These are phyloP conservation scores for Polietes domitor DNA, from an alignment of 2,888 invertebrate genomes.

Conservation along the genomic window DNA sequence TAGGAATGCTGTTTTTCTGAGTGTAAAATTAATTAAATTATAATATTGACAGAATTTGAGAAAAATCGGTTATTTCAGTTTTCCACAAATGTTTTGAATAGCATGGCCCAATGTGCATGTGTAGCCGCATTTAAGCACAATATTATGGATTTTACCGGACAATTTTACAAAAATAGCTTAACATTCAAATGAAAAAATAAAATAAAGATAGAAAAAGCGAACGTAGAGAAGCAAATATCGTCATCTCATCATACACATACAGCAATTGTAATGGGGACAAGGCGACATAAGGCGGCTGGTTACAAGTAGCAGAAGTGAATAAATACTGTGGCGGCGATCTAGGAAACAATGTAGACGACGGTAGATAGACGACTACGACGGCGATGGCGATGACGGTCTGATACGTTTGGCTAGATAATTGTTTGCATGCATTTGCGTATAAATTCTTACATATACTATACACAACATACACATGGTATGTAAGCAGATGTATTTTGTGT, in stretches of 20 bases:
- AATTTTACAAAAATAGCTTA: constrained; percentile 45
- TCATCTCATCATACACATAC: neutral
- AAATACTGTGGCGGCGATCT: constrained; percentile 9
- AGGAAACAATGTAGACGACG: neutral
- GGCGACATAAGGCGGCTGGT: constrained; percentile 7
- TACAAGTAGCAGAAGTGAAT: neutral
- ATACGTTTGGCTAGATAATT: neutral
- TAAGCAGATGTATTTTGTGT: neutral
- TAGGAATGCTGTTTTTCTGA: too few relatives aligned
- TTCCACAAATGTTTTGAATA: neutral
- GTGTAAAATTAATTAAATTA: too few relatives aligned
- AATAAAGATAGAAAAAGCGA: constrained; percentile 33
- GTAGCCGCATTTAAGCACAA: neutral
- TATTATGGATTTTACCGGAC: constrained; percentile 26
- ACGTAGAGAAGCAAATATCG: neutral
- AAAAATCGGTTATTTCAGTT: too few relatives aligned
- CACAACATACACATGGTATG: too few relatives aligned
- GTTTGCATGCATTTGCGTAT: neutral
- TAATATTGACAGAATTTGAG: too few relatives aligned
- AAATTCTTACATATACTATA: too few relatives aligned
- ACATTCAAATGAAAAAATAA: constrained; percentile 47
- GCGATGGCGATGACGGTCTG: constrained; percentile 4
- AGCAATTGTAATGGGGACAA: constrained; percentile 33
- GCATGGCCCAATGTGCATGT: neutral
- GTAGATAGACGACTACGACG: too few relatives aligned